Conservation (phyloP, 2,888 invertebrate species). For the Thereva nobilitata region DNA sequence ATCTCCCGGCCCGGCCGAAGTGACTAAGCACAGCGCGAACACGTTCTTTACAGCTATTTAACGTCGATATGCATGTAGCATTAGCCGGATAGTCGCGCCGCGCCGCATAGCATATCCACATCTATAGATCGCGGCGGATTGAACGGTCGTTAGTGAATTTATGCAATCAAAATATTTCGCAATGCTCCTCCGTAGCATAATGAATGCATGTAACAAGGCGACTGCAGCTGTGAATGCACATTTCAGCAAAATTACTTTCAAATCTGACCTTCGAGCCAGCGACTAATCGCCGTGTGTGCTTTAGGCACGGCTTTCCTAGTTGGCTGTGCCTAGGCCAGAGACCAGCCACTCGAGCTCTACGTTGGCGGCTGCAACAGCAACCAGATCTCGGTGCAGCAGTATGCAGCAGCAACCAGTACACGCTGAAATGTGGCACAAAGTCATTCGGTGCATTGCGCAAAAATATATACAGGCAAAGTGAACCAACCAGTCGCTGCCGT, state of each 20-base stretch:
- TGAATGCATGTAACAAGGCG: slow-evolving; percentile 33
- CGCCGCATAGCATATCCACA: not conserved
- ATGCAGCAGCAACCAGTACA: not conserved
- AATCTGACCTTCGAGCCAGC: slow-evolving; percentile 30
- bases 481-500: slow-evolving; percentile 21
- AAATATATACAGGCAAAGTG: slow-evolving; percentile 23
- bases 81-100: slow-evolving; percentile 3
- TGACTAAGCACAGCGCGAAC: slow-evolving; percentile 11
- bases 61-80: slow-evolving; percentile 5
- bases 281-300: slow-evolving; percentile 30
- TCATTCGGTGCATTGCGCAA: slow-evolving; percentile 7
- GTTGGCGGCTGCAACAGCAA: slow-evolving; percentile 9
- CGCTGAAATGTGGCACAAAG: slow-evolving; percentile 23
- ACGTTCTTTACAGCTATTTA: slow-evolving; percentile 15
- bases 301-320: slow-evolving; percentile 20
- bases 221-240: slow-evolving; percentile 27
- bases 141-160: slow-evolving; percentile 20
- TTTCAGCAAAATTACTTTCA: slow-evolving; percentile 35
- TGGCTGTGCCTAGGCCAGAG: slow-evolving; percentile 4
- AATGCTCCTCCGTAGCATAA: slow-evolving; percentile 25
- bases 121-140: not conserved
- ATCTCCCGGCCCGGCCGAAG: slow-evolving; percentile 1
- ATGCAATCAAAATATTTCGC: slow-evolving; percentile 35
- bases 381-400: not conserved
- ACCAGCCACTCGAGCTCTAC: not conserved